Evolutionary conservation across 2,888 invertebrate genomes (phyloP).

Genomic region (Sphinx pinastri): DNA sequence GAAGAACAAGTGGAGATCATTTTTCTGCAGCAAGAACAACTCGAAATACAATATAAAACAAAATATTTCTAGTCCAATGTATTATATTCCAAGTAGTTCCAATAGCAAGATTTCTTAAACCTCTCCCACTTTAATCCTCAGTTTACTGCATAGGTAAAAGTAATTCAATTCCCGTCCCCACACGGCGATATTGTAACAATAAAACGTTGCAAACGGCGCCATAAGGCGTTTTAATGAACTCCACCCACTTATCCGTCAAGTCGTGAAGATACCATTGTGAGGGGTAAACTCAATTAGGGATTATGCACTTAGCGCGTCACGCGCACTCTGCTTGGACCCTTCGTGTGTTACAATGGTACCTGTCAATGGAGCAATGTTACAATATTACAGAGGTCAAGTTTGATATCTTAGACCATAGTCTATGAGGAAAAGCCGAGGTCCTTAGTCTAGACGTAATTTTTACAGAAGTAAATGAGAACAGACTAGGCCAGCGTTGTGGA

Average conservation of each 20-base stretch:
- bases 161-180: slow-evolving; percentile 5
- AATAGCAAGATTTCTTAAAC: no score
- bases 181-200: slow-evolving; percentile 22
- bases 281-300: slow-evolving; percentile 37
- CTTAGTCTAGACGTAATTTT: no score
- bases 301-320: slow-evolving; percentile 37
- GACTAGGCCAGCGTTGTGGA: no score
- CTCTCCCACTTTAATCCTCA: background rate
- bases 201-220: slow-evolving; percentile 44
- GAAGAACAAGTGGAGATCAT: no score
- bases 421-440: no score
- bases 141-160: background rate
- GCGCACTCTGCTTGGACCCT: slow-evolving; percentile 6
- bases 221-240: slow-evolving; percentile 63
- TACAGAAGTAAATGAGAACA: no score
- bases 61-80: no score
- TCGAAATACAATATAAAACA: no score
- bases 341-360: slow-evolving; percentile 15
- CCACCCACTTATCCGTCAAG: slow-evolving; percentile 42
- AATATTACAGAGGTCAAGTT: background rate
- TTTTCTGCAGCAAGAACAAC: no score
- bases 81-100: no score
- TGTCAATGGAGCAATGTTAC: background rate
- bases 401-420: no score
- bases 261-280: slow-evolving; percentile 30